Percentiles rank a stretch among this genome's conserved stretches.
Evolutionary conservation across 2,797 vertebrate species (phyloP).

Genomic region (Telmatherina bonti): DNA sequence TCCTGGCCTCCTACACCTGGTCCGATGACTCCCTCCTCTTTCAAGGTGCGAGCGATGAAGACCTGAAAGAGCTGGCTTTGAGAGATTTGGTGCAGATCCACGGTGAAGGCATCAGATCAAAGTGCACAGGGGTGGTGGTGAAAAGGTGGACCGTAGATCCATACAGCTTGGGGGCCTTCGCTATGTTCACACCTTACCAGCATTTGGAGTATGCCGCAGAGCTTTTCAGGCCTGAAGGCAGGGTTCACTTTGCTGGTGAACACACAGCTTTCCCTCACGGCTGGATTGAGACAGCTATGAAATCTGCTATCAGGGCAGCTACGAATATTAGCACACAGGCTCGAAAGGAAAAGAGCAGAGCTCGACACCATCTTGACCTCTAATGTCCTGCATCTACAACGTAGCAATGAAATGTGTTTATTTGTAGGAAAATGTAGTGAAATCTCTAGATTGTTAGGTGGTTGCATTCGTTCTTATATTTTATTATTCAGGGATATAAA

Average conservation of each 20-base stretch:
- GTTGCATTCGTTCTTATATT: too few species aligned
- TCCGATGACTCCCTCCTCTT: conserved; percentile 56
- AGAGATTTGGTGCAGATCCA: conserved; percentile 80
- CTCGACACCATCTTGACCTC: not conserved
- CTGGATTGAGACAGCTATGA: conserved; percentile 82
- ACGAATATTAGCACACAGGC: conserved; percentile 44
- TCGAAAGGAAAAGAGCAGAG: not conserved
- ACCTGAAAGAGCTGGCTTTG: conserved; percentile 62
- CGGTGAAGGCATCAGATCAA: conserved; percentile 35
- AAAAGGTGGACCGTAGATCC: conserved; percentile 81
- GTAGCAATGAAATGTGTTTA: too few species aligned
- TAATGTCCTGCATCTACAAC: not conserved
- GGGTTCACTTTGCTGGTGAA: conserved; percentile 84
- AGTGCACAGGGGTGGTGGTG: conserved; percentile 76
- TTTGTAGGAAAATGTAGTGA: not conserved
- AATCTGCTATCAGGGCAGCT: conserved; percentile 21
- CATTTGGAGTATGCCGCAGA: conserved; percentile 56
- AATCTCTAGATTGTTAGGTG: too few species aligned
- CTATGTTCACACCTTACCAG: conserved; percentile 79
- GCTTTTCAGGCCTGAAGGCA: conserved; percentile 70
- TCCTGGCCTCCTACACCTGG: conserved; percentile 67
- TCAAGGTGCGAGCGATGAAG: conserved; percentile 23
- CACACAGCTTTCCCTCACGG: conserved; percentile 82
- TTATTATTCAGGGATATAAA: too few species aligned
- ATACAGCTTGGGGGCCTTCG: conserved; percentile 75